These are phyloP conservation scores for Orientallactaga sibirica DNA, from an alignment of 2,797 vertebrate species.

Conservation along the genomic window DNA sequence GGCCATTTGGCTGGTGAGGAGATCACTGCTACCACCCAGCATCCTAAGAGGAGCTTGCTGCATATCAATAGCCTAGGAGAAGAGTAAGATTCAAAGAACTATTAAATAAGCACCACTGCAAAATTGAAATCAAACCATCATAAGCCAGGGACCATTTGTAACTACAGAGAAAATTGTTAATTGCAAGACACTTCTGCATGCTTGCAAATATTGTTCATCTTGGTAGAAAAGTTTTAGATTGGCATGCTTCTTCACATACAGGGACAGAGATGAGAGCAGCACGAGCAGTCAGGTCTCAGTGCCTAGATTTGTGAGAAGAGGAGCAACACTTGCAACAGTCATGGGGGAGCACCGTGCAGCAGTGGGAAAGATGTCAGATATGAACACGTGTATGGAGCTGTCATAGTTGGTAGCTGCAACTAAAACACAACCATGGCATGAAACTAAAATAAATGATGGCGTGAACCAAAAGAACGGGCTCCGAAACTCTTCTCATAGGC, in stretches of 20 bases:
- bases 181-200: constrained; percentile 47
- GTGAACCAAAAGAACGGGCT: neutral
- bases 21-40: neutral
- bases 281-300: constrained; percentile 78
- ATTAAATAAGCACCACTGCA: neutral
- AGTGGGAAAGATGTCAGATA: constrained; percentile 49
- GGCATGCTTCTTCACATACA: constrained; percentile 59
- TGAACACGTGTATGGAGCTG: constrained; percentile 38
- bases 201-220: constrained; percentile 50
- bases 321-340: constrained; percentile 39
- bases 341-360: constrained; percentile 47
- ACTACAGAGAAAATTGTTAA: constrained; percentile 55
- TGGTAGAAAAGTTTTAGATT: constrained; percentile 60
- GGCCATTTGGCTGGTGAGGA: neutral
- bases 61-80: neutral
- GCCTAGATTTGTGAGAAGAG: constrained; percentile 51
- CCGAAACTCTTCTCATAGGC: neutral
- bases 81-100: neutral
- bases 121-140: neutral
- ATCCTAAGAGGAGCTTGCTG: neutral
- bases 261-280: constrained; percentile 79
- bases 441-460: neutral
- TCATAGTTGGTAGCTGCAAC: neutral
- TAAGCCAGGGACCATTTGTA: neutral
- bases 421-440: constrained; percentile 57